A percentile compares a stretch with the other conserved stretches of the same genome.
These are phyloP conservation scores for Leucophenga varia DNA, from an alignment of 1,140 invertebrate genomes.

Conservation along the genomic window DNA sequence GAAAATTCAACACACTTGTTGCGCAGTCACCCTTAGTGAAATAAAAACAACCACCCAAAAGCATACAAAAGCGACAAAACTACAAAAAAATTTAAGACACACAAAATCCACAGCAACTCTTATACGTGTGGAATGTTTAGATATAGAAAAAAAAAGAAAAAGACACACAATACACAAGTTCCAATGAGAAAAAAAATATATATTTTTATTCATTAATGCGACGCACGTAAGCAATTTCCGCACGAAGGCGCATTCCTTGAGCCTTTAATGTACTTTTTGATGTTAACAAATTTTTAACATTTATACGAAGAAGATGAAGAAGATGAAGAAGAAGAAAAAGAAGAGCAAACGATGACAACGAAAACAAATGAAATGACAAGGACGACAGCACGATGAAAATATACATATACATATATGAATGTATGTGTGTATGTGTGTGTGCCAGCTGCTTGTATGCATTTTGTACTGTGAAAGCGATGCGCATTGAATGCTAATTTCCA, in stretches of 20 bases:
- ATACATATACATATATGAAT: too few relatives aligned
- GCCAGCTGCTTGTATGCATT: too few relatives aligned
- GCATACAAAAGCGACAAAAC: constrained; percentile 43
- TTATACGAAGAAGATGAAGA: constrained; percentile 27
- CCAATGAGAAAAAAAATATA: constrained; percentile 3
- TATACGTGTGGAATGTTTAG: constrained; percentile 20
- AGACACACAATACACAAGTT: not conserved
- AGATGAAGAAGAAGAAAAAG: not conserved
- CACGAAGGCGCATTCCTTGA: constrained; percentile 52
- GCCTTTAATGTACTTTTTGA: constrained; percentile 54
- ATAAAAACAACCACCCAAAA: too few relatives aligned
- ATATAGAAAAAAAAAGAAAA: too few relatives aligned
- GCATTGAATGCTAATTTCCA: constrained; percentile 32
- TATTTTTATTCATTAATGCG: constrained; percentile 48
- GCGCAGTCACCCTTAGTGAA: too few relatives aligned
- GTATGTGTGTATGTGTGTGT: too few relatives aligned
- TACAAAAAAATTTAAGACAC: constrained; percentile 26
- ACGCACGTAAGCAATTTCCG: constrained; percentile 52
- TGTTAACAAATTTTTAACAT: constrained; percentile 53
- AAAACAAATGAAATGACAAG: not conserved
- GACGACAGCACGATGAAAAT: too few relatives aligned
- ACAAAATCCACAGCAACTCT: constrained; percentile 25
- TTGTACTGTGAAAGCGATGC: constrained; percentile 9
- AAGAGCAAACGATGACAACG: not conserved
- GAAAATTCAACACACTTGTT: constrained; percentile 38